Evolutionary conservation across 1,140 invertebrate species (phyloP), one percentile per base, ranked within the genome.

Genomic region (Frieseomelitta varia): DNA sequence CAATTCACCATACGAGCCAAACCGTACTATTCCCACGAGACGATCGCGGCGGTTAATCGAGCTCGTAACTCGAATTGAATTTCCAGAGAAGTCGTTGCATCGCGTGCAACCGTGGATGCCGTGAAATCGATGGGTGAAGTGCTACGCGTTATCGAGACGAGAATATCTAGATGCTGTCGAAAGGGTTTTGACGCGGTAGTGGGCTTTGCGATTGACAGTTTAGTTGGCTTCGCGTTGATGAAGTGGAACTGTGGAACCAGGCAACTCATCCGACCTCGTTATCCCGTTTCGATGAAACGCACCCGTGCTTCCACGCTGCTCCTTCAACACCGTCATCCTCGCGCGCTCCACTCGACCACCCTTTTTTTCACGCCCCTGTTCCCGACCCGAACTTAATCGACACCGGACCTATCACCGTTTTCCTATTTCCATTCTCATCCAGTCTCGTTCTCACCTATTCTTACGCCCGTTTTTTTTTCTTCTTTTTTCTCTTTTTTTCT

Each of bases 131-230:
- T 84, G 75, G 21, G 15, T 81, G 75, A 51, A 84, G 79, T 81
- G 67, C 27, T 8, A 2, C 14, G 58, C 65, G 79, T 79, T 74
- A 65, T 65, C 69, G 72, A 47, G 39, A 61, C 56, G 74, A 39
- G 53, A 61, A 77, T 47, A 47, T 61, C 55, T 63, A 58, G 74
- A 61, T 21, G 85, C 21, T 73, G 72, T 85, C 85, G 85, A 87
- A 87, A 85, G 85, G 86, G 84, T 87, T 30, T 85, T 72, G 85
- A 86, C 81, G 63, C 61, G 81, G 68, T 76, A 76, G 84, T 79
- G 84, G 39, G 77, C 51, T 79, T 84, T 86, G 85, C 85, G 81
- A 86, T 89, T 90, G 90, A 91, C 88, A 88, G 73, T 68, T 83
- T 85, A 67, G 76, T 73, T 80, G 77, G 85, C 65, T 87, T 30